These are phyloP conservation scores for Nettapus auritus DNA, from an alignment of 2,113 vertebrate species.

Conservation along the genomic window DNA sequence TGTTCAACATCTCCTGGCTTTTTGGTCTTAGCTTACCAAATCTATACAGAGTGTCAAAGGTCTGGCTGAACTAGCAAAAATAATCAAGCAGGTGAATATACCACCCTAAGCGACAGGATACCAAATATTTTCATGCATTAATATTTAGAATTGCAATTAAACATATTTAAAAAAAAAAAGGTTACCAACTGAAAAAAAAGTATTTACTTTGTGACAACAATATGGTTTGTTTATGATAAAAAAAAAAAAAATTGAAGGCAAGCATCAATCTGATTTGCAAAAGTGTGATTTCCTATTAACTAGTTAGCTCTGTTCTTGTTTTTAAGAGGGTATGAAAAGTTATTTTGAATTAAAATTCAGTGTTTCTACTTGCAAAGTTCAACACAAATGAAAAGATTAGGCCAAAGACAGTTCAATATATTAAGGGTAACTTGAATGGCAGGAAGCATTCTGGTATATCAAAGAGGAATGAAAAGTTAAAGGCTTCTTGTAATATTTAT, in stretches of 20 bases:
- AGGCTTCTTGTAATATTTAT: background rate
- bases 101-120: background rate
- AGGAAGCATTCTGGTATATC: constrained; percentile 26
- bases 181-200: background rate
- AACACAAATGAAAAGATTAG: constrained; percentile 62
- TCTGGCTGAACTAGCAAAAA: background rate
- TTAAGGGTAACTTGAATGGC: constrained; percentile 1
- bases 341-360: constrained; percentile 35
- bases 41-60: background rate
- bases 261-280: background rate
- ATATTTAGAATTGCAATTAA: background rate
- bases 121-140: background rate
- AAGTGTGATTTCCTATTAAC: constrained; percentile 19
- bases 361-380: constrained; percentile 34
- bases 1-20: background rate
- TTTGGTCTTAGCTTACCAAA: background rate
- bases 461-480: constrained; percentile 42
- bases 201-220: background rate
- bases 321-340: constrained; percentile 5
- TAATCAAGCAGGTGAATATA: background rate
- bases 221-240: background rate
- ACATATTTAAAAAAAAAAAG: background rate
- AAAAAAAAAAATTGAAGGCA: background rate
- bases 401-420: constrained; percentile 8
- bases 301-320: background rate